phyloP scores from a whole-genome alignment of 2,113 vertebrate genomes.

The Hippocampus abdominalis region DNA sequence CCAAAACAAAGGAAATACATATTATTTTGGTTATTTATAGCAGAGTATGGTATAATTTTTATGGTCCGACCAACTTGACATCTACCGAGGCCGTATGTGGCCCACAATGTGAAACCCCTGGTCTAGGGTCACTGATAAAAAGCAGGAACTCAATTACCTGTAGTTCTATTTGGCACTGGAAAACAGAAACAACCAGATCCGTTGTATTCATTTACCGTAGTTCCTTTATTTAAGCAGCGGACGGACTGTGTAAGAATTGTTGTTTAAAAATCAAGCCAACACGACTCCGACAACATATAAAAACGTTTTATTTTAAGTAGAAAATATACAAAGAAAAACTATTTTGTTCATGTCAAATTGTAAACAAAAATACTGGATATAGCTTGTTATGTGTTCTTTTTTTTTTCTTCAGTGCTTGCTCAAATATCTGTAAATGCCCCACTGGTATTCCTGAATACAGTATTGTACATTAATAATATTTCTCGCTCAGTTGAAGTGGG shows the following conservation, averaged over 20 bases:
- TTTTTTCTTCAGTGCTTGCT: constrained; percentile 34
- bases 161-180: no score
- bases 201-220: background rate
- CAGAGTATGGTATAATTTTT: no score
- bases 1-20: no score
- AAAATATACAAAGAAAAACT: constrained; percentile 6
- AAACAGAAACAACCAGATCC: no score
- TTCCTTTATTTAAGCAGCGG: background rate
- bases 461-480: constrained; percentile 2
- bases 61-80: no score
- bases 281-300: background rate
- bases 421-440: constrained; percentile 28
- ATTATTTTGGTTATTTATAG: no score
- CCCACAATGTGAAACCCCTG: no score
- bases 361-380: constrained; percentile 52
- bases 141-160: no score
- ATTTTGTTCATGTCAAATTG: constrained; percentile 50
- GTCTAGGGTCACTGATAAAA: no score
- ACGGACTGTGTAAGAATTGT: background rate
- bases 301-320: background rate
- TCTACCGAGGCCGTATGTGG: no score
- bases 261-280: background rate
- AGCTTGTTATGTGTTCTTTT: constrained; percentile 49
- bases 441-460: constrained; percentile 13
- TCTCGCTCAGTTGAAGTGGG: constrained; percentile 2